Evolutionary conservation across 92 coral and sea anemone genomes (phyloP), one percentile per base, ranked within the genome.

Genomic region (Meandrina meandrites): DNA sequence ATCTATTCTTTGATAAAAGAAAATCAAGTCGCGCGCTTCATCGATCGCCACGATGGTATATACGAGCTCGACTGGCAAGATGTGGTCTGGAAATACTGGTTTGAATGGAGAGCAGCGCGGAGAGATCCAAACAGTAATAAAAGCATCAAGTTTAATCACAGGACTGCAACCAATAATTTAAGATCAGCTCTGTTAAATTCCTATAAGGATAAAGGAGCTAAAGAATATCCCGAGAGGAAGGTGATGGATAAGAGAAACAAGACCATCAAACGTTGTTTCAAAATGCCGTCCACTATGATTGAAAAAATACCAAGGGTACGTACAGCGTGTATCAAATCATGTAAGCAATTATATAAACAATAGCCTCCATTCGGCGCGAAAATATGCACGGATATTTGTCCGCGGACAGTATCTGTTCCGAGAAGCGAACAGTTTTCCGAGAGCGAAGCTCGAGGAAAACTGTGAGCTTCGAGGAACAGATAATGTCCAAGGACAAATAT

Each of bases 31-130:
- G 84, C 84, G 7, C 84, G 84, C 17, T 60, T 81, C 24, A 54
- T 64, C 24, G 30, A 64, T 64, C 84, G 37, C 34, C 6, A 1
- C 5, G 24, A 6, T 1, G 73, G 84, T 22, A n/a, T 40, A 40
- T 81, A 81, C 75, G 84, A 81, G 57, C 34, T 81, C 7, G 84
- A 81, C 48, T 81, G 84, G 84, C 84, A 81, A 64, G 56, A 60
- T 24, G 84, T 36, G 24, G 75, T 81, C 22, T 21, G 75, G 37
- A 81, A 81, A 32, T 81, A 81, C 19, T 81, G 84, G 84, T 66
- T 60, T 81, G 75, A 81, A 35, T 81, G 51, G 51, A 48, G 84
- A 24, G 64, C n/a, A 8, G 22, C 81, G 15, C 42, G 67, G 14
- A 72, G 48, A 36, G 78, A 21, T 36, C 27, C 51, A 79, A 79